These are phyloP conservation scores for Drosophila diplacantha DNA, from an alignment of 2,888 invertebrate species.

Conservation along the genomic window DNA sequence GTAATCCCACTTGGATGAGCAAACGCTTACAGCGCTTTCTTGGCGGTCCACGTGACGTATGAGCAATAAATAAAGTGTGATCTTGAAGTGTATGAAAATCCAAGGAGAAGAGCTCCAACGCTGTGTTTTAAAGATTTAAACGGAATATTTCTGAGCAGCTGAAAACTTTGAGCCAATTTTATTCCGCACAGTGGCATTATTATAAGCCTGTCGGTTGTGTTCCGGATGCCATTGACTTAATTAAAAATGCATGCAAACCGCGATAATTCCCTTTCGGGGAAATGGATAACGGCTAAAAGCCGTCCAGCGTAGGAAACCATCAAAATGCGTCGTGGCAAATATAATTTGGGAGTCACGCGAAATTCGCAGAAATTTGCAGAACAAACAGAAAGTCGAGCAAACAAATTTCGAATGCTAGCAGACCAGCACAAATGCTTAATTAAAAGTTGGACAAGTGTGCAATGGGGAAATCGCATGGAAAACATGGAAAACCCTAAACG, in stretches of 20 bases:
- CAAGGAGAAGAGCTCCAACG: not conserved
- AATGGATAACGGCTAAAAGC: too few relatives aligned
- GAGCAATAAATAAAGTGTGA: slow-evolving; percentile 29
- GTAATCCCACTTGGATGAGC: slow-evolving; percentile 53
- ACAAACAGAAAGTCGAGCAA: slow-evolving; percentile 24
- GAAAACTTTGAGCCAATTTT: slow-evolving; percentile 11
- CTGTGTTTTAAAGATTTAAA: not conserved
- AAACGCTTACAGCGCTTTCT: slow-evolving; percentile 45
- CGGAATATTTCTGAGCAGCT: slow-evolving; percentile 1
- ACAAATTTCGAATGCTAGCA: slow-evolving; percentile 30
- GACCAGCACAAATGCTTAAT: slow-evolving; percentile 46
- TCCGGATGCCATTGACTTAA: slow-evolving; percentile 13
- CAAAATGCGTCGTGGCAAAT: slow-evolving; percentile 34
- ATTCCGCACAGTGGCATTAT: slow-evolving; percentile 5
- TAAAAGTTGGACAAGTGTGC: slow-evolving; percentile 45
- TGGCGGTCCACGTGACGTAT: slow-evolving; percentile 20
- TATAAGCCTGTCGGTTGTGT: slow-evolving; percentile 7
- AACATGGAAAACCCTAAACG: slow-evolving; percentile 16
- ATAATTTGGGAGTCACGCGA: slow-evolving; percentile 34
- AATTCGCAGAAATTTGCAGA: slow-evolving; percentile 6
- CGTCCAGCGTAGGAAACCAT: slow-evolving; percentile 9
- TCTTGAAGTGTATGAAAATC: not conserved
- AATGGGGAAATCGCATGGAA: slow-evolving; percentile 21
- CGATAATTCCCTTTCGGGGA: slow-evolving; percentile 17
- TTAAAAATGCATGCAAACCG: slow-evolving; percentile 31